Percentiles rank a stretch among this genome's conserved stretches.
phyloP scores from a whole-genome alignment of 2,113 vertebrate genomes.

The Cairina moschata region DNA sequence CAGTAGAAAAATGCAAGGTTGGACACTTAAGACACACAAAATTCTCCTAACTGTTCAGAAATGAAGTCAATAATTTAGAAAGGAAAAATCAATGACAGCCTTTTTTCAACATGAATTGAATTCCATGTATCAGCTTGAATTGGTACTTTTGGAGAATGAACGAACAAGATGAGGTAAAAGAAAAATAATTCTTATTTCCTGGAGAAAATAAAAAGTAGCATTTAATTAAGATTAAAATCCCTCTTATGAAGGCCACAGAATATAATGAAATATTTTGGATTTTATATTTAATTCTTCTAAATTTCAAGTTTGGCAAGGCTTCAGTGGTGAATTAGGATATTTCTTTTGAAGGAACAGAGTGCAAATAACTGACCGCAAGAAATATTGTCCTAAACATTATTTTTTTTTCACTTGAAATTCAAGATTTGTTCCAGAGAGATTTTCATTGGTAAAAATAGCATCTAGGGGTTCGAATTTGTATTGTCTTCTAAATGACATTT shows the following conservation, averaged over 20 bases:
- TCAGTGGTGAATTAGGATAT: background rate
- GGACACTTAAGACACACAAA: background rate
- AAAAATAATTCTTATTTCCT: background rate
- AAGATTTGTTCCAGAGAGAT: background rate
- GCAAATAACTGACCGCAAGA: background rate
- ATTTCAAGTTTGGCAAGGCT: background rate
- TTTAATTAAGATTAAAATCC: background rate
- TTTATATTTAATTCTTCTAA: background rate
- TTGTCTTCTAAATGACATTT: background rate
- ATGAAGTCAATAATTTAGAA: background rate
- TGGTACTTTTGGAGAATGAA: background rate
- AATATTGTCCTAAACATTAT: background rate
- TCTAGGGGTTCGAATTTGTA: fast-evolving
- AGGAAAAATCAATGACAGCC: background rate
- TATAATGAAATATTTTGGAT: background rate
- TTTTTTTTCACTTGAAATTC: background rate
- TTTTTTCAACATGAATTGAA: background rate
- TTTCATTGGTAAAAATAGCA: background rate
- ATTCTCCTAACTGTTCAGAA: background rate
- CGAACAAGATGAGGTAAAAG: background rate
- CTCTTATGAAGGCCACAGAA: background rate
- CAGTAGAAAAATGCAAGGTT: background rate
- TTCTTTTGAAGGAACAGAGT: background rate
- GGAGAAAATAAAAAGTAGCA: fast-evolving
- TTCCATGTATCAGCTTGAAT: background rate